Evolutionary conservation across 1,140 invertebrate species (phyloP).

Genomic region (Scaptomyza graminum): DNA sequence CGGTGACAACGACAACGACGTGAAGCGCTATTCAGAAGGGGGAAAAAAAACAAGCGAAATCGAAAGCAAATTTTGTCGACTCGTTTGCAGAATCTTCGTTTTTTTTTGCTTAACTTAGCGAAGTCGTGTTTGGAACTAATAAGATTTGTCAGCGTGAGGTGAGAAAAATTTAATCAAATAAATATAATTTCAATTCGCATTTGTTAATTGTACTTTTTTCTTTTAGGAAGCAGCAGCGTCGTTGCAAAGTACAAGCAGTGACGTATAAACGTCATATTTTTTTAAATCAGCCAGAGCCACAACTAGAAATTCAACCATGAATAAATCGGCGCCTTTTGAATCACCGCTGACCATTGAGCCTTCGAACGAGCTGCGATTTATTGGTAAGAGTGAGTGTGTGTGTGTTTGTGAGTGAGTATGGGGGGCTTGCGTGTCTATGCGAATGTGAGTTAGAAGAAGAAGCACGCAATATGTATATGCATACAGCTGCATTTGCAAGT

Average conservation of each 20-base stretch:
- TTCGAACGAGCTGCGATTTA: conserved; percentile 77
- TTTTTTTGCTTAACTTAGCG: conserved; percentile 27
- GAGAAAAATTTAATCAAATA: conserved; percentile 16
- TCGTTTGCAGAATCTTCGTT: conserved; percentile 23
- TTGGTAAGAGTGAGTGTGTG: conserved; percentile 62
- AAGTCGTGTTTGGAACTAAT: neutral
- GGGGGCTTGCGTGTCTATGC: conserved; percentile 1
- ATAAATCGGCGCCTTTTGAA: conserved; percentile 49
- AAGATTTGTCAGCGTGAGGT: neutral
- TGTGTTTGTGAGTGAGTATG: neutral
- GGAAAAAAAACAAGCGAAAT: conserved; percentile 47
- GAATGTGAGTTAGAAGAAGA: conserved; percentile 17
- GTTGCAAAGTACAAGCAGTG: conserved; percentile 14
- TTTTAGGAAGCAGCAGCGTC: conserved; percentile 1
- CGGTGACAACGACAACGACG: conserved; percentile 20
- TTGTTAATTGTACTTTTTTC: conserved; percentile 17
- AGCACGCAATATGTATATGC: neutral
- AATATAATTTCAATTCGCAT: conserved; percentile 17
- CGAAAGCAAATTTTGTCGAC: conserved; percentile 37
- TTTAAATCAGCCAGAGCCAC: conserved; percentile 29
- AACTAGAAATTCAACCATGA: conserved; percentile 47
- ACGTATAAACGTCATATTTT: conserved; percentile 22
- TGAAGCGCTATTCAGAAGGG: conserved; percentile 36
- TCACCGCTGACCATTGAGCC: conserved; percentile 70
- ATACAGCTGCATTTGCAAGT: conserved; percentile 12